Evolutionary conservation across 2,888 invertebrate species (phyloP).

Genomic region (Philaethria dido): DNA sequence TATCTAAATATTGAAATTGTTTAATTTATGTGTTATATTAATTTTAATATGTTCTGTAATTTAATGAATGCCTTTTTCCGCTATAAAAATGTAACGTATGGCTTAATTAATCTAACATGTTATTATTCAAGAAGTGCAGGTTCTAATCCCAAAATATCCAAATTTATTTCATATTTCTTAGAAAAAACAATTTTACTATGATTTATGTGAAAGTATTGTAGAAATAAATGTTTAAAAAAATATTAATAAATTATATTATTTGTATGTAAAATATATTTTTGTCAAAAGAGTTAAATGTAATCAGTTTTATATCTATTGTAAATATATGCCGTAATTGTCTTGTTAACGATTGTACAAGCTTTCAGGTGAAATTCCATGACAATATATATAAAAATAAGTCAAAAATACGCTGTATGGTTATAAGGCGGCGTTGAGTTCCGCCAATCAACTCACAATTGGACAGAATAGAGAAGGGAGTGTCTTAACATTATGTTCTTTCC

Average conservation of each 20-base stretch:
- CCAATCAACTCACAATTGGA: too few relatives aligned
- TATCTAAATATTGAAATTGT: too few relatives aligned
- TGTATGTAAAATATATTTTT: slow-evolving; percentile 9
- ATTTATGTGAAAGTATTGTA: too few relatives aligned
- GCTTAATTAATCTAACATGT: not conserved
- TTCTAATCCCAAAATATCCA: not conserved
- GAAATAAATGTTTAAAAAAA: not conserved
- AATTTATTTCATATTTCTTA: too few relatives aligned
- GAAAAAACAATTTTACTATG: too few relatives aligned
- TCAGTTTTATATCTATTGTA: slow-evolving; percentile 3
- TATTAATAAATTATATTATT: not conserved
- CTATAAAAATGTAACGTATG: not conserved
- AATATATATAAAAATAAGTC: not conserved
- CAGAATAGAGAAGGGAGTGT: too few relatives aligned
- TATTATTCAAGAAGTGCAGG: not conserved
- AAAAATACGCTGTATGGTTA: not conserved
- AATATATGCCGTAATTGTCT: not conserved
- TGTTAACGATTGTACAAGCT: not conserved
- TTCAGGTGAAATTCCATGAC: not conserved
- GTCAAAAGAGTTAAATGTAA: not conserved
- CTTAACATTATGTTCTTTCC: too few relatives aligned
- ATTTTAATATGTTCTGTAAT: not conserved
- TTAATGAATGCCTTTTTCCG: not conserved
- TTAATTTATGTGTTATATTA: too few relatives aligned
- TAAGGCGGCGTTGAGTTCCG: not conserved